Evolutionary conservation across 2,113 vertebrate species (phyloP).

Genomic region (Hippocampus barbouri): DNA sequence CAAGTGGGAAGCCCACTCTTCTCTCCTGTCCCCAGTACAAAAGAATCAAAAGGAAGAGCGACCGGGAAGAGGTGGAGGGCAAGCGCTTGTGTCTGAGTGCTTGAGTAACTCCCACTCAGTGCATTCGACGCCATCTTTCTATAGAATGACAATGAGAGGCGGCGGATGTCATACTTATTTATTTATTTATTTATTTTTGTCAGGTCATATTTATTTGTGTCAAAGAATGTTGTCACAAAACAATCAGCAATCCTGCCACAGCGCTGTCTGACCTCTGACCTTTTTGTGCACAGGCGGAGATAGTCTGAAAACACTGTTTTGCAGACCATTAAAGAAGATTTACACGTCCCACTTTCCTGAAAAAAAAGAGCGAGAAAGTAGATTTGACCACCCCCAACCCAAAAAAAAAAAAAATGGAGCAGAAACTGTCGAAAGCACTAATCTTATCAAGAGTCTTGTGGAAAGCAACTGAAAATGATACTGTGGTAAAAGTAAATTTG

Average conservation of each 20-base stretch:
- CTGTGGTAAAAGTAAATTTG: too few relatives aligned
- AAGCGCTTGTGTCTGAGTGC: constrained; percentile 47
- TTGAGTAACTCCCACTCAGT: constrained; percentile 51
- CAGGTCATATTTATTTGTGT: constrained; percentile 68
- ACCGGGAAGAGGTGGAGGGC: constrained; percentile 55
- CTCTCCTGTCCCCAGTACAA: constrained; percentile 58
- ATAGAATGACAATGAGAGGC: constrained; percentile 54
- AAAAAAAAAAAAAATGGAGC: neutral
- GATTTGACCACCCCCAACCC: neutral
- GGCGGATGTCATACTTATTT: constrained; percentile 59
- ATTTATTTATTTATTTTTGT: constrained; percentile 33
- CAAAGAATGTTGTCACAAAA: constrained; percentile 54
- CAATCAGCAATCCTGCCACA: constrained; percentile 58
- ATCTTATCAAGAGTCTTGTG: too few relatives aligned
- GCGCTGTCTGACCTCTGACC: constrained; percentile 46
- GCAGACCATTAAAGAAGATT: neutral
- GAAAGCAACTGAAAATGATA: too few relatives aligned
- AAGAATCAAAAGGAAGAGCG: constrained; percentile 53
- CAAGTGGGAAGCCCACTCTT: constrained; percentile 67
- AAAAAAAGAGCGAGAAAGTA: neutral
- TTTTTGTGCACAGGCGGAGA: constrained; percentile 9
- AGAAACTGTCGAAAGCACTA: neutral
- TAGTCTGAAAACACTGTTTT: constrained; percentile 14
- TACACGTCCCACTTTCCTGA: neutral
- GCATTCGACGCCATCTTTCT: constrained; percentile 30